Evolutionary conservation across 2,797 vertebrate genomes (phyloP).

Genomic region (Argya squamiceps): DNA sequence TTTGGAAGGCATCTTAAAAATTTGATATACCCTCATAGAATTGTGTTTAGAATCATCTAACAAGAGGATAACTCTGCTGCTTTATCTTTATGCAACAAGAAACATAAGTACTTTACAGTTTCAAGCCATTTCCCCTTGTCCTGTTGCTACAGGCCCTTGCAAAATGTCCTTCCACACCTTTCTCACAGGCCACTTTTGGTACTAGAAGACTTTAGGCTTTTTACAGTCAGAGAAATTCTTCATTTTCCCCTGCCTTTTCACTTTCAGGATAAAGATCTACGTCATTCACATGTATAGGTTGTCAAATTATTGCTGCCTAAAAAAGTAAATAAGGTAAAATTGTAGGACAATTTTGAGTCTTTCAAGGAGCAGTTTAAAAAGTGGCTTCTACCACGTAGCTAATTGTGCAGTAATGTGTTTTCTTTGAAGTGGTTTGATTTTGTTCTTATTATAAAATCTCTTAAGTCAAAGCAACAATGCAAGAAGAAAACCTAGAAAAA

Average conservation of each 20-base stretch:
- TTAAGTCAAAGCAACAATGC: not conserved
- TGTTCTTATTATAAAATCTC: not conserved
- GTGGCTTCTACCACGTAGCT: not conserved
- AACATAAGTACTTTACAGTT: not conserved
- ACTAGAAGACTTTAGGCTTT: not conserved
- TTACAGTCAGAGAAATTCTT: not conserved
- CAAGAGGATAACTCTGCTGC: not conserved
- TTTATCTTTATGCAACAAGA: not conserved
- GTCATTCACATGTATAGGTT: not conserved
- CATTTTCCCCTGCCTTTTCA: not conserved
- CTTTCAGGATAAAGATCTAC: not conserved
- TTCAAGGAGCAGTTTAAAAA: not conserved
- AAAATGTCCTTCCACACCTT: not conserved
- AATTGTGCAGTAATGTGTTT: not conserved
- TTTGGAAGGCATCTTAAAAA: not conserved
- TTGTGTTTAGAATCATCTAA: not conserved
- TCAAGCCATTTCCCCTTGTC: not conserved
- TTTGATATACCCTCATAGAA: not conserved
- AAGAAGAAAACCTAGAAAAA: not conserved
- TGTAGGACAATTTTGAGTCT: not conserved
- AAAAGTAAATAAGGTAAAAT: not conserved
- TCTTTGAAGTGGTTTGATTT: not conserved
- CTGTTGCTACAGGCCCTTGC: no score
- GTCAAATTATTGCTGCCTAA: not conserved
- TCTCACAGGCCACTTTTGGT: not conserved